Evolutionary conservation across 2,797 vertebrate species (phyloP), one percentile per base, ranked within the genome.

Genomic region (Clangula hyemalis): DNA sequence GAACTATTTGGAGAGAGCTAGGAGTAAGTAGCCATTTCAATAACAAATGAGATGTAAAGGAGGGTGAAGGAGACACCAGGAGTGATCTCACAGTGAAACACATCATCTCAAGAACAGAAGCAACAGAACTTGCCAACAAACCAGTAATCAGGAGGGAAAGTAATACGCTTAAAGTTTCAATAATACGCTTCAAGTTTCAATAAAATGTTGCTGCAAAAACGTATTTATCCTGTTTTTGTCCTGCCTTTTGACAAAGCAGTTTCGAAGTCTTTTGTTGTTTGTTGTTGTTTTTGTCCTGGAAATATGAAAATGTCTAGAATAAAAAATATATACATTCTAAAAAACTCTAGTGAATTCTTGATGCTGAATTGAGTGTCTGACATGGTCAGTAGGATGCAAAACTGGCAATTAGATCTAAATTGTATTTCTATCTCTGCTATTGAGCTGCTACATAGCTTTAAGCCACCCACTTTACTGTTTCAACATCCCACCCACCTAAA

Each of bases 21-120:
- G 69, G 39, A 91, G 56, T 36, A 78, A 86, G 54, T 38, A 79
- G 85, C 14, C 2, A 0, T 61, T 94, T 45, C 68, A 77, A 24
- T 76, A 87, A 89, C 21, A n/a, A 9, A 84, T 53, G 74, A 85
- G 57, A 79, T 89, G 90, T 34, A 93, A 93, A 91, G 45, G 45
- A 88, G 51, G 32, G 45, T 12, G n/a, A 95, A 93, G 71, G 61
- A 85, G 56, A 70, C 32, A 60, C 16, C 34, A 56, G 45, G 61
- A 93, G 64, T 45, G n/a, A 53, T 64, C 71, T 49, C 43, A 12
- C 71, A 64, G 56, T n/a, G 77, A 88, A 90, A 61, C 56, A 62
- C 60, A 73, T 8, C 34, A 66, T 43, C 71, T 82, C 90, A 85
- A 69, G 77, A 92, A 87, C 2, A 11, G 73, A 71, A 74, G 25